These are phyloP conservation scores for Samia ricini DNA, from an alignment of 1,140 invertebrate genomes.

Conservation along the genomic window DNA sequence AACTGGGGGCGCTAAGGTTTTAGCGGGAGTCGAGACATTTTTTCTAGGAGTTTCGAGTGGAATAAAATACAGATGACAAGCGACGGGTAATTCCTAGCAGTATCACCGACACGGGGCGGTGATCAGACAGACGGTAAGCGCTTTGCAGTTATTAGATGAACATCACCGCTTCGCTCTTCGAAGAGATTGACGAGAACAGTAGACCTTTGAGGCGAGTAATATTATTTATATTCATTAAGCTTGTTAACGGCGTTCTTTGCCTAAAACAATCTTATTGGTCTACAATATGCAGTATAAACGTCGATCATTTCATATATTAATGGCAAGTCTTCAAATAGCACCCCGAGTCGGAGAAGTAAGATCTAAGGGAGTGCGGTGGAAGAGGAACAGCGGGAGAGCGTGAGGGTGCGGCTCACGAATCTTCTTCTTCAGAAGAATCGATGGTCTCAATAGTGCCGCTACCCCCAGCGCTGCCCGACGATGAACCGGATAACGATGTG, in stretches of 20 bases:
- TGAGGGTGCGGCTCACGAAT: conserved; percentile 42
- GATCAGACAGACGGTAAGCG: no score
- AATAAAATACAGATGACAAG: neutral
- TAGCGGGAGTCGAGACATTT: neutral
- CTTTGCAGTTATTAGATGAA: neutral
- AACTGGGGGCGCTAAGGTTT: neutral
- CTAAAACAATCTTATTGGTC: neutral
- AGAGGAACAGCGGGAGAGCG: neutral
- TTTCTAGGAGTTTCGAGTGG: neutral
- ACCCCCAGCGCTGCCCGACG: conserved; percentile 52
- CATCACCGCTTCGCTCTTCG: neutral
- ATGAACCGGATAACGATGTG: conserved; percentile 64
- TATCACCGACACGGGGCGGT: no score
- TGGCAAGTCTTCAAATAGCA: neutral
- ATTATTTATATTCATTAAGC: no score
- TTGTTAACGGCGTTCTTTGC: neutral
- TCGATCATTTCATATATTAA: no score
- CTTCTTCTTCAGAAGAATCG: conserved; percentile 67
- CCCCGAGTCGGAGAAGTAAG: neutral
- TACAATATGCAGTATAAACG: neutral
- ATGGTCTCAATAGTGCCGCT: conserved; percentile 65
- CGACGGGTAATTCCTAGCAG: no score
- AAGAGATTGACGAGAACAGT: neutral
- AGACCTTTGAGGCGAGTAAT: no score
- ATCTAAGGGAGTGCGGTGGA: neutral